These are phyloP conservation scores for Nipponia nippon DNA, from an alignment of 2,113 vertebrate species.

Conservation along the genomic window DNA sequence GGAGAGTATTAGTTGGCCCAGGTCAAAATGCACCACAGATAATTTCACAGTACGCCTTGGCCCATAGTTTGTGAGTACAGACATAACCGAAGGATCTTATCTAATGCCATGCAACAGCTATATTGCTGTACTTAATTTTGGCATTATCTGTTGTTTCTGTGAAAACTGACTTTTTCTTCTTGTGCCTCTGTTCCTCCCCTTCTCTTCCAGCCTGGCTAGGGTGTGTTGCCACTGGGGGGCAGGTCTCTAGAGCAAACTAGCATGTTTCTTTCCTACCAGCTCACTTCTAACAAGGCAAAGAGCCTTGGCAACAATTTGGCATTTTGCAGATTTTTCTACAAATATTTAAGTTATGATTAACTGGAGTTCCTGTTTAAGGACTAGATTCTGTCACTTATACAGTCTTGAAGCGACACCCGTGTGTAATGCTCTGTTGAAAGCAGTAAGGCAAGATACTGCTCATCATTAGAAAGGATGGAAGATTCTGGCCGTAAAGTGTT, in stretches of 20 bases:
- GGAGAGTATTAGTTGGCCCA: not conserved
- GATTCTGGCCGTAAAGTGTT: not conserved
- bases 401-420: not conserved
- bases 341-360: not conserved
- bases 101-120: not conserved
- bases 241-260: not conserved
- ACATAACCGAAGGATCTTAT: not conserved
- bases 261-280: not conserved
- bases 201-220: not conserved
- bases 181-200: not conserved
- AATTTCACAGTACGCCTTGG: accelerated
- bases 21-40: not conserved
- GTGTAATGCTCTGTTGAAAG: not conserved
- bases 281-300: not conserved
- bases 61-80: not conserved
- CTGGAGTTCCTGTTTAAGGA: not conserved
- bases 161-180: not conserved
- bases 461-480: not conserved
- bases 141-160: not conserved
- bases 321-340: not conserved
- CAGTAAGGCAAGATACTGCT: not conserved
- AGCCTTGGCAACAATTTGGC: not conserved
- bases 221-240: not conserved
- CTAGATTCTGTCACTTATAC: not conserved
- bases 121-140: not conserved